Conservation (phyloP, 1,140 invertebrate species). For the Lerema accius region DNA sequence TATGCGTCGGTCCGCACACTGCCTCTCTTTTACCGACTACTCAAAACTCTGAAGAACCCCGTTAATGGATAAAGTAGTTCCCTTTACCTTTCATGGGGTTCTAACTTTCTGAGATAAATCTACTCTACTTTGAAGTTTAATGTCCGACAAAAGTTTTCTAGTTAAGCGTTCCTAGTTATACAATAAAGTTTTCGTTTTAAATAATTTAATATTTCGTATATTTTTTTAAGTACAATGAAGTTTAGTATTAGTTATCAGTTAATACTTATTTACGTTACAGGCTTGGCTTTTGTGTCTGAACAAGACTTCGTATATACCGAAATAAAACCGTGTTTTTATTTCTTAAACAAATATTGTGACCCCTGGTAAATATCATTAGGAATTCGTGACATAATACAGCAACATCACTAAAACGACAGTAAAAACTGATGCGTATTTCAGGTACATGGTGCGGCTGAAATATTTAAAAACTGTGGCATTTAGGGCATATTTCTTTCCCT, state of each 20-base stretch:
- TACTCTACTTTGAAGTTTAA: not conserved
- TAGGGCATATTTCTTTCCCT: constrained; percentile 20
- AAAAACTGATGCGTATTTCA: constrained; percentile 7
- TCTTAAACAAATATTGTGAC: too few species aligned
- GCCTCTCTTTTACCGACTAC: constrained; percentile 1
- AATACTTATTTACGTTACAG: too few species aligned
- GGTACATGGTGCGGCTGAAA: constrained; percentile 1
- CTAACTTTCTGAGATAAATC: constrained; percentile 5
- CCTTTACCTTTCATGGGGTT: not conserved
- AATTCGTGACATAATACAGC: not conserved
- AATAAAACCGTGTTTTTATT: too few species aligned
- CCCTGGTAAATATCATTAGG: not conserved
- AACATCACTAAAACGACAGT: not conserved
- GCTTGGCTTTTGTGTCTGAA: too few species aligned
- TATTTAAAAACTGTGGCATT: constrained; percentile 20
- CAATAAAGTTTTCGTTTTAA: too few species aligned
- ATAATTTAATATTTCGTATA: too few species aligned
- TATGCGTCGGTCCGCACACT: constrained; percentile 44
- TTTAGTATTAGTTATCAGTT: too few species aligned
- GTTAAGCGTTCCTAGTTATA: not conserved
- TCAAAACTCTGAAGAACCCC: constrained; percentile 8
- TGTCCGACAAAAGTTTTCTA: constrained; percentile 2
- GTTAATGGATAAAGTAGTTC: constrained; percentile 4
- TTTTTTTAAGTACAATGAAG: too few species aligned
- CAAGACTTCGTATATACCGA: too few species aligned